These are phyloP conservation scores for Bambusicola thoracicus DNA, from an alignment of 2,113 vertebrate species.

Conservation along the genomic window DNA sequence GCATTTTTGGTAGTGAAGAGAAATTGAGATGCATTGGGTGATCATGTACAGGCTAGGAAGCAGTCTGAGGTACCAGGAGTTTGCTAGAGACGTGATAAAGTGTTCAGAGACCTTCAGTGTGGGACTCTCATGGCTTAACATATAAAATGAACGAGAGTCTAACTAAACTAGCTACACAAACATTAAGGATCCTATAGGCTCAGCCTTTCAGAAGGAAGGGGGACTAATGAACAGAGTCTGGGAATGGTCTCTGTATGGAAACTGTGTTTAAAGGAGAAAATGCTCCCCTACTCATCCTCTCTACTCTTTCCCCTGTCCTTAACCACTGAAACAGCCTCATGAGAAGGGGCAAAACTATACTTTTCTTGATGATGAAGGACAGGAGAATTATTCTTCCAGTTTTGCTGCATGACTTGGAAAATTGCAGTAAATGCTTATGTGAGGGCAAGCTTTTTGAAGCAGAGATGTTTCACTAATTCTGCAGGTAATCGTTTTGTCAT, in stretches of 20 bases:
- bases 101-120: not conserved
- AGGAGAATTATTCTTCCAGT: not conserved
- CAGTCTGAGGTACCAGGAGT: not conserved
- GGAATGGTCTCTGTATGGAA: not conserved
- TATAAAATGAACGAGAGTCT: accelerated
- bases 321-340: not conserved
- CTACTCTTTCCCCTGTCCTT: not conserved
- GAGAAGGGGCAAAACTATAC: not conserved
- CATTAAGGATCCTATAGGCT: not conserved
- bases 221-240: not conserved
- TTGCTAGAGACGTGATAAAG: not conserved
- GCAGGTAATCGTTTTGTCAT: not conserved
- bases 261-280: not conserved
- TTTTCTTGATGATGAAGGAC: accelerated
- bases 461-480: not conserved
- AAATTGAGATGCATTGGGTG: not conserved
- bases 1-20: not conserved
- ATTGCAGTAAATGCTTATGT: accelerated
- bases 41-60: not conserved
- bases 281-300: not conserved
- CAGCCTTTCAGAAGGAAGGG: not conserved
- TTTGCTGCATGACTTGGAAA: not conserved
- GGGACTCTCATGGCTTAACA: not conserved
- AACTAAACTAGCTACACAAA: not conserved
- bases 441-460: not conserved